Evolutionary conservation across 2,888 invertebrate species (phyloP).

Genomic region (Perithous albicinctus): DNA sequence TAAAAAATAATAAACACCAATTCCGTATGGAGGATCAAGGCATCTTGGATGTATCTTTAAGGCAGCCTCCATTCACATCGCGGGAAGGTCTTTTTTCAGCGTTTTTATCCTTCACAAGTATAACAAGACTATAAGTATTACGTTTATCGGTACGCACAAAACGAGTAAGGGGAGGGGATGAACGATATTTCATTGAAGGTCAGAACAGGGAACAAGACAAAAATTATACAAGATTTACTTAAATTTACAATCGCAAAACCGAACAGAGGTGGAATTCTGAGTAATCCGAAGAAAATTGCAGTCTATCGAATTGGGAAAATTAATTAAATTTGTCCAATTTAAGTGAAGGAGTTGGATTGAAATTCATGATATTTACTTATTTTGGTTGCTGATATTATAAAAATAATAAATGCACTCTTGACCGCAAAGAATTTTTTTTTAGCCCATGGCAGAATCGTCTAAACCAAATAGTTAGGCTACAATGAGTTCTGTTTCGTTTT

Average conservation of each 20-base stretch:
- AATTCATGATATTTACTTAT: too few species aligned
- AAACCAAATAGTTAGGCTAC: too few species aligned
- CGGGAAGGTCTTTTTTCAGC: conserved; percentile 54
- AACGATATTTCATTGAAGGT: conserved; percentile 15
- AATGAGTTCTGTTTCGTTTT: too few species aligned
- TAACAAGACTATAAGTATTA: conserved; percentile 46
- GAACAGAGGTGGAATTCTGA: conserved; percentile 2
- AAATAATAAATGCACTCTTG: too few species aligned
- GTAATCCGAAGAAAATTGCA: not conserved
- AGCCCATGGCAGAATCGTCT: too few species aligned
- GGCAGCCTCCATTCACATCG: conserved; percentile 51
- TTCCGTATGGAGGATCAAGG: conserved; percentile 46
- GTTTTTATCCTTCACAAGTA: conserved; percentile 42
- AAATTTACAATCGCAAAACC: conserved; percentile 20
- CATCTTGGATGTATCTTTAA: conserved; percentile 49
- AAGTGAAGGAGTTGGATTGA: too few species aligned
- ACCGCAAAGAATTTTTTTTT: too few species aligned
- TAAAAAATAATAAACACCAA: conserved; percentile 31
- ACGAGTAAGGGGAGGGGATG: conserved; percentile 9
- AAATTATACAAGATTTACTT: conserved; percentile 24
- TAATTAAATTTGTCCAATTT: not conserved
- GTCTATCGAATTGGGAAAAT: not conserved
- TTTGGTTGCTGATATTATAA: too few species aligned
- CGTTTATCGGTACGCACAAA: conserved; percentile 27
- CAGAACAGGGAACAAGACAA: conserved; percentile 15